Evolutionary conservation across 2,888 invertebrate species (phyloP).

Genomic region (Sicus ferrugineus): DNA sequence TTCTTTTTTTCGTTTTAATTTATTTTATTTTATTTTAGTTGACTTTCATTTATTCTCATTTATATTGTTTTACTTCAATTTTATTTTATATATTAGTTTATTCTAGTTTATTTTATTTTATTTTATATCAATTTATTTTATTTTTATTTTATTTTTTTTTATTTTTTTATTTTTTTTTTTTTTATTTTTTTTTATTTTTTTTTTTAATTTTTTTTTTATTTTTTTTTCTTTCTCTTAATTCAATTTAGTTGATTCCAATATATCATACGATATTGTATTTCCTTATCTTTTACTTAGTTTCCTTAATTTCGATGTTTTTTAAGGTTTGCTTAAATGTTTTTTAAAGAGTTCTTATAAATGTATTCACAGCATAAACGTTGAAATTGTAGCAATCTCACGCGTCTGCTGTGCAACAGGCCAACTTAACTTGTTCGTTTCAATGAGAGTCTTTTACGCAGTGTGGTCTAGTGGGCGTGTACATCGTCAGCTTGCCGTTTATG

Average conservation of each 20-base stretch:
- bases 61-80: neutral
- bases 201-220: neutral
- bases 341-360: neutral
- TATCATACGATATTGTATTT: neutral
- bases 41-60: neutral
- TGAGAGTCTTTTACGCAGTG: constrained; percentile 66
- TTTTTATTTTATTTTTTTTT: neutral
- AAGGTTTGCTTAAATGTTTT: neutral
- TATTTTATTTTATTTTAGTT: neutral
- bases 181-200: neutral
- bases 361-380: constrained; percentile 10
- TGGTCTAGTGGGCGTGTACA: constrained; percentile 67
- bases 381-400: constrained; percentile 16
- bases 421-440: constrained; percentile 60
- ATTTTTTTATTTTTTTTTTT: neutral
- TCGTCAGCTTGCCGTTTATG: constrained; percentile 75
- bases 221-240: neutral
- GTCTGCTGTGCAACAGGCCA: constrained; percentile 20
- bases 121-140: neutral
- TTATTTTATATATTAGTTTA: neutral
- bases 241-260: neutral
- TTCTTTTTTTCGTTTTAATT: constrained; percentile 24
- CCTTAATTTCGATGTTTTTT: neutral
- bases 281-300: neutral
- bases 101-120: neutral